Evolutionary conservation across 2,888 invertebrate species (phyloP).

Genomic region (Diachrysia chrysitis): DNA sequence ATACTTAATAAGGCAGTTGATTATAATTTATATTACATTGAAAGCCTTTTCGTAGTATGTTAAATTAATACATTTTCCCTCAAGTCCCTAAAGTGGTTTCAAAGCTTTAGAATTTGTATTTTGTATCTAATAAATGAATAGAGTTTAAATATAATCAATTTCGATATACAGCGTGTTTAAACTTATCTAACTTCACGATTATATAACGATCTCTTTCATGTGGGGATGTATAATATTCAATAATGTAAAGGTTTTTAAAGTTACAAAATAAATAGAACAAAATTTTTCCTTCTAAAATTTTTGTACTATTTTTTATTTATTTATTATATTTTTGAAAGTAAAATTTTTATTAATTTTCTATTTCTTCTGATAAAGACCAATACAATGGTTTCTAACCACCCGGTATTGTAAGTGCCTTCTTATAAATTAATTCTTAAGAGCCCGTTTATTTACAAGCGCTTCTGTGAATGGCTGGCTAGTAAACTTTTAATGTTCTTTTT

Average conservation of each 20-base stretch:
- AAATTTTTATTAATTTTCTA: no score
- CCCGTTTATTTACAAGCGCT: slow-evolving; percentile 13
- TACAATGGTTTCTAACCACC: neutral
- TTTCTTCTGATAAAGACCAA: neutral
- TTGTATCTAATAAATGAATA: neutral
- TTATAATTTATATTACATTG: neutral
- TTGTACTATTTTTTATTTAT: no score
- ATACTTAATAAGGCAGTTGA: no score
- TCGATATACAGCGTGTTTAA: no score
- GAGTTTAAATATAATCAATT: no score
- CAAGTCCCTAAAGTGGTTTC: neutral
- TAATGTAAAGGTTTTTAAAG: no score
- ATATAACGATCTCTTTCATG: no score
- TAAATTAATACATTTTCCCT: neutral
- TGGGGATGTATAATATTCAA: no score
- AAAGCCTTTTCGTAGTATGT: neutral
- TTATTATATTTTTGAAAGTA: no score
- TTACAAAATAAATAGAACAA: no score
- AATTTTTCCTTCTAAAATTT: no score
- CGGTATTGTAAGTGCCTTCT: slow-evolving; percentile 4
- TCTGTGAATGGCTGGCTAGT: slow-evolving; percentile 16
- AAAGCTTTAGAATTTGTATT: neutral
- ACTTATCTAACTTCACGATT: no score
- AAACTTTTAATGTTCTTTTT: slow-evolving; percentile 17
- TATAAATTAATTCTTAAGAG: neutral